Evolutionary conservation across 2,113 vertebrate species (phyloP).

Genomic region (Nesogale talazaci): DNA sequence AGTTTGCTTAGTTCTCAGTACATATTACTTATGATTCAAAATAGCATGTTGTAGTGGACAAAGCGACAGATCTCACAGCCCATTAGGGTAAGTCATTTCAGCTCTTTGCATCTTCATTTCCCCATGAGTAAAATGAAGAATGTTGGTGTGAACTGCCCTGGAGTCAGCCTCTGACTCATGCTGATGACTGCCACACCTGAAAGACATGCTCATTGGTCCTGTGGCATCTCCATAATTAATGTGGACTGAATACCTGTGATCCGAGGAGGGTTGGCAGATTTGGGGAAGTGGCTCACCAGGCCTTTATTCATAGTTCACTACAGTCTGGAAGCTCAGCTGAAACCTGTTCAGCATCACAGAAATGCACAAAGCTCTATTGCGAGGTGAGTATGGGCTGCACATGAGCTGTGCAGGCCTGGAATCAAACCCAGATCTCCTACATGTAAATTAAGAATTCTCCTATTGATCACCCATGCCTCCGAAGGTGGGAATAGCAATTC

Average conservation of each 20-base stretch:
- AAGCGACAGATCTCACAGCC: not conserved
- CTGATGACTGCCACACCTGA: not conserved
- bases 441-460: not conserved
- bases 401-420: not conserved
- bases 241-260: not conserved
- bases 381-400: not conserved
- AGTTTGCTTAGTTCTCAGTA: not conserved
- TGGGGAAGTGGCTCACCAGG: not conserved
- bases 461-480: not conserved
- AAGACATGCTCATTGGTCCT: not conserved
- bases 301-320: not conserved
- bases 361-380: not conserved
- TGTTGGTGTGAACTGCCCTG: not conserved
- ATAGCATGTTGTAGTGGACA: not conserved
- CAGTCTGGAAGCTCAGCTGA: not conserved
- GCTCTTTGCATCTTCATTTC: not conserved
- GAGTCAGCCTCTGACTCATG: not conserved
- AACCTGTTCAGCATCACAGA: not conserved
- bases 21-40: not conserved
- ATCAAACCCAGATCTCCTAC: not conserved
- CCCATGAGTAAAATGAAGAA: not conserved
- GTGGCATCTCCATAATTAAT: not conserved
- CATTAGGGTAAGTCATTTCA: not conserved
- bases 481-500: not conserved
- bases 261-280: not conserved